Conservation (phyloP, 2,888 invertebrate genomes). For the Baronia brevicornis region DNA sequence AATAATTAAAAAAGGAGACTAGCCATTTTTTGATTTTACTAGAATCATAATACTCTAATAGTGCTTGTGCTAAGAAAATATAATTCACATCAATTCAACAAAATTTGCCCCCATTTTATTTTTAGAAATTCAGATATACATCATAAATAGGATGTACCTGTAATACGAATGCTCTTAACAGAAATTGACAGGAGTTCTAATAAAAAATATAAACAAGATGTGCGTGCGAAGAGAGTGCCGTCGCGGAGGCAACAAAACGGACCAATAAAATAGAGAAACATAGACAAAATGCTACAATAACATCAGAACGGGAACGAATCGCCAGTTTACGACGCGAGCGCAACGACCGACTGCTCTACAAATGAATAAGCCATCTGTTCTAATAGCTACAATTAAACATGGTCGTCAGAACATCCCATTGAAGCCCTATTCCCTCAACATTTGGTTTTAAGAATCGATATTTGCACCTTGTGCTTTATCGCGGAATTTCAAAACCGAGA, state of each 20-base stretch:
- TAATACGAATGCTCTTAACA: too few relatives aligned
- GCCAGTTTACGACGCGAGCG: conserved; percentile 72
- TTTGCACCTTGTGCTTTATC: conserved; percentile 17
- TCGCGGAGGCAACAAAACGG: conserved; percentile 64
- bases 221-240: conserved; percentile 37
- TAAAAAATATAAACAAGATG: too few relatives aligned
- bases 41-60: too few relatives aligned
- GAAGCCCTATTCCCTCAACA: conserved; percentile 43
- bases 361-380: conserved; percentile 76
- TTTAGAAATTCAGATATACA: too few relatives aligned
- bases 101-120: too few relatives aligned
- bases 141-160: too few relatives aligned
- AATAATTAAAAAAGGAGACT: too few relatives aligned
- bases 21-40: too few relatives aligned
- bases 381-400: conserved; percentile 74
- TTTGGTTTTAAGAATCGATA: conserved; percentile 50
- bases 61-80: too few relatives aligned
- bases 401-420: conserved; percentile 46
- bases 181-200: too few relatives aligned
- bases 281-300: conserved; percentile 76
- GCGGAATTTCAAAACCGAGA: conserved; percentile 4
- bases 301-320: conserved; percentile 74
- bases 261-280: conserved; percentile 69
- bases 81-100: too few relatives aligned
- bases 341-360: conserved; percentile 73